Conservation (phyloP, 2,888 invertebrate genomes). For the Hirtodrosophila confusa region DNA sequence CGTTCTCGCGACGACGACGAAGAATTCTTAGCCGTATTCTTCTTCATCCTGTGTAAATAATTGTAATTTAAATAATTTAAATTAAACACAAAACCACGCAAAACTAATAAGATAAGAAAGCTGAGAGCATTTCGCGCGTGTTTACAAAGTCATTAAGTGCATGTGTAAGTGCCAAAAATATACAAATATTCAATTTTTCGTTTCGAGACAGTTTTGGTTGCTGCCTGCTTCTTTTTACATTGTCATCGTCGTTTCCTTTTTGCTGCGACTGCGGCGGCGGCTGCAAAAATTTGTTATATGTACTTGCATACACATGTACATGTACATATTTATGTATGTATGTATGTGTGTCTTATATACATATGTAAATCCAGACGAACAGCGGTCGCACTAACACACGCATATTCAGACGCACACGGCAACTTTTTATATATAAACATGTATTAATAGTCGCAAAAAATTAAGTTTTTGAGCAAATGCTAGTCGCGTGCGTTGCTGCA, state of each 20-base stretch:
- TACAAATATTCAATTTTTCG: conserved; percentile 49
- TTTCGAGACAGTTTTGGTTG: conserved; percentile 48
- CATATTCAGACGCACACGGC: conserved; percentile 30
- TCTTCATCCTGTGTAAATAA: conserved; percentile 82
- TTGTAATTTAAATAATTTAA: conserved; percentile 80
- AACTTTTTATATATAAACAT: conserved; percentile 40
- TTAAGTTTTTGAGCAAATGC: conserved; percentile 24
- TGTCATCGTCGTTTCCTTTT: conserved; percentile 74
- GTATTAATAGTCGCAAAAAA: conserved; percentile 66
- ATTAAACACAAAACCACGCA: conserved; percentile 68
- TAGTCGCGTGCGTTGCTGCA: conserved; percentile 24
- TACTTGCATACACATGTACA: conserved; percentile 27
- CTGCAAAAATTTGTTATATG: conserved; percentile 58
- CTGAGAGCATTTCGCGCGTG: conserved; percentile 58
- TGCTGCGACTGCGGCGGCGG: conserved; percentile 52
- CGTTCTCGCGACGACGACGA: conserved; percentile 80
- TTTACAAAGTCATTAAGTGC: conserved; percentile 72
- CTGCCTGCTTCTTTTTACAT: conserved; percentile 63
- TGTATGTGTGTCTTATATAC: conserved; percentile 11
- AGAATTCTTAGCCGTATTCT: conserved; percentile 79
- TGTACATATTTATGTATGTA: conserved; percentile 10
- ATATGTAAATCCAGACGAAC: conserved; percentile 66
- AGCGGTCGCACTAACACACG: conserved; percentile 42
- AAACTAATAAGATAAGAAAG: conserved; percentile 57
- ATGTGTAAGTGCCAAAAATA: conserved; percentile 68